These are phyloP conservation scores for Drosophila cardini DNA, from an alignment of 1,140 invertebrate genomes.

Conservation along the genomic window DNA sequence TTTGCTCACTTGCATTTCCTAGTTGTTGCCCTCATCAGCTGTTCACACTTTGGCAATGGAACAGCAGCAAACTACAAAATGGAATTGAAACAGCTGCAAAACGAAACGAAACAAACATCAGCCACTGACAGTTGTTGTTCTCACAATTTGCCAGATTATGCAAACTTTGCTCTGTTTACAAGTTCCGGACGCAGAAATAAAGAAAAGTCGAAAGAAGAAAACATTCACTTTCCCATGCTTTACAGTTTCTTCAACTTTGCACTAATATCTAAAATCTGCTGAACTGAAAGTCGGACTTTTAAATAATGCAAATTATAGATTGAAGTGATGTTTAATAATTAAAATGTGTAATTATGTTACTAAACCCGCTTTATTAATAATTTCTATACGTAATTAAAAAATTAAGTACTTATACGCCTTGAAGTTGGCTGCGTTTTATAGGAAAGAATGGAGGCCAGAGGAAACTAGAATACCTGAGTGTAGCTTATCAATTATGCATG, in stretches of 20 bases:
- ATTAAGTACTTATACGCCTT: background rate
- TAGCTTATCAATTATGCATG: conserved; percentile 1
- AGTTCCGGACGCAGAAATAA: background rate
- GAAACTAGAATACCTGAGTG: background rate
- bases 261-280: background rate
- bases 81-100: conserved; percentile 59
- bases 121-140: conserved; percentile 3
- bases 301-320: too few species aligned
- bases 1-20: conserved; percentile 71
- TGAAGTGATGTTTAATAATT: too few species aligned
- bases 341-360: too few species aligned
- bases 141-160: conserved; percentile 44
- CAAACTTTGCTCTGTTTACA: conserved; percentile 50
- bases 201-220: background rate
- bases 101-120: background rate
- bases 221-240: conserved; percentile 18
- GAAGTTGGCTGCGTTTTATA: background rate
- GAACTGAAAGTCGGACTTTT: background rate
- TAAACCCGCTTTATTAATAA: too few species aligned
- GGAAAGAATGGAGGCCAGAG: background rate
- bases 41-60: conserved; percentile 59
- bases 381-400: background rate
- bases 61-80: conserved; percentile 42
- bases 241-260: background rate
- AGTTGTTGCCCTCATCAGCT: conserved; percentile 55